Conservation (phyloP, 2,113 vertebrate species). For the Catharus fuscescens region DNA sequence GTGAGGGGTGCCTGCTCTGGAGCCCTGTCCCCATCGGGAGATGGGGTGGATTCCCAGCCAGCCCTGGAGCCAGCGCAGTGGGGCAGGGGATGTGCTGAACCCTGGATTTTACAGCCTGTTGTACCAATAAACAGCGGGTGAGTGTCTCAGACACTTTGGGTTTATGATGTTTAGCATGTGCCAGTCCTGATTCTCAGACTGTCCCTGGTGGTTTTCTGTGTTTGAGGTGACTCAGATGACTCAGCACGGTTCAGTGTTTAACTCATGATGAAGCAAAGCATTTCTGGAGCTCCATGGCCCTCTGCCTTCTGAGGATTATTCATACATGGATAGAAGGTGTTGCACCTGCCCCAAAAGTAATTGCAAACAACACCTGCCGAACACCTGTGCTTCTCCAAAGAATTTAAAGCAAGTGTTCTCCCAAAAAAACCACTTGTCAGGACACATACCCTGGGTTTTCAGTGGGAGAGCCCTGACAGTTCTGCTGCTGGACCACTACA, state of each 20-base stretch:
- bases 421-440: accelerated
- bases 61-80: accelerated
- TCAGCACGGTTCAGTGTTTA: neutral
- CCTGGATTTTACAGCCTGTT: neutral
- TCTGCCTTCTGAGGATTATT: neutral
- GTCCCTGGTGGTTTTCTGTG: accelerated
- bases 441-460: accelerated
- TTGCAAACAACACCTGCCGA: neutral
- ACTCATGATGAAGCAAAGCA: accelerated
- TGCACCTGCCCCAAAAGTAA: neutral
- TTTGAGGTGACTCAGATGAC: slow-evolving; percentile 5
- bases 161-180: neutral
- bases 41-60: accelerated
- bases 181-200: neutral
- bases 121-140: neutral
- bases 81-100: neutral
- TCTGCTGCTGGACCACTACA: accelerated
- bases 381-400: neutral
- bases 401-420: neutral
- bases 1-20: neutral
- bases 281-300: neutral
- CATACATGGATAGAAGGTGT: neutral
- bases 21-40: neutral
- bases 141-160: neutral
- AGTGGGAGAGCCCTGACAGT: neutral